Percentiles rank a stretch among this genome's conserved stretches.
phyloP scores from a whole-genome alignment of 2,113 vertebrate genomes.

The Lichenostomus cassidix region DNA sequence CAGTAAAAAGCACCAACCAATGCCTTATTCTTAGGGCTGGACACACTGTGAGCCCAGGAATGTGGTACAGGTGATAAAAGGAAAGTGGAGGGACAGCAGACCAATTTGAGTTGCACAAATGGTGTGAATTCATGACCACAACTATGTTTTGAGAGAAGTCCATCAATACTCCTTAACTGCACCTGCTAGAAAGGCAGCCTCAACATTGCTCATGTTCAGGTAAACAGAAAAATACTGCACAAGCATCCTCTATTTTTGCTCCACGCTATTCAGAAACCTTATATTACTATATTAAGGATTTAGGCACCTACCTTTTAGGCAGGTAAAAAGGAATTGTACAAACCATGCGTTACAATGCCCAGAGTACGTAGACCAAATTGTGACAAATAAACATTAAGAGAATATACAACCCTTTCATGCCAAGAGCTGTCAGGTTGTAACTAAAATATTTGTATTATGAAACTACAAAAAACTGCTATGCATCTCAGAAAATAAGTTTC shows the following conservation, averaged over 20 bases:
- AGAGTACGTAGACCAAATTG: fast-evolving
- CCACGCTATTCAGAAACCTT: background rate
- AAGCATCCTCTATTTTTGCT: background rate
- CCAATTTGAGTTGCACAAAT: background rate
- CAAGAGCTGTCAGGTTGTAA: background rate
- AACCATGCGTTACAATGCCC: background rate
- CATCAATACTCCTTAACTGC: background rate
- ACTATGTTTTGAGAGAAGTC: background rate
- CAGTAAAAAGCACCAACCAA: background rate
- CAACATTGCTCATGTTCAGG: background rate
- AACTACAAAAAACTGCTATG: background rate
- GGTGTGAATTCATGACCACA: background rate
- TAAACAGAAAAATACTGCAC: background rate
- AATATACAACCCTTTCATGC: background rate
- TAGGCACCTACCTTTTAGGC: no score
- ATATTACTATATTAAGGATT: background rate
- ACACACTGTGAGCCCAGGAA: background rate
- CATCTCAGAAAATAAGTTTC: background rate
- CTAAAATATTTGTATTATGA: background rate
- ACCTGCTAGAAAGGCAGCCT: background rate
- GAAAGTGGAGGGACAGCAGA: background rate
- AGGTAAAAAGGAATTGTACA: background rate
- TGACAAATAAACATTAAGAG: background rate
- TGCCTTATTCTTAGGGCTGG: background rate
- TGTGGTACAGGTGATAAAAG: background rate